Evolutionary conservation across 2,888 invertebrate genomes (phyloP), one percentile per base, ranked within the genome.

Genomic region (Ennomos erosarius): DNA sequence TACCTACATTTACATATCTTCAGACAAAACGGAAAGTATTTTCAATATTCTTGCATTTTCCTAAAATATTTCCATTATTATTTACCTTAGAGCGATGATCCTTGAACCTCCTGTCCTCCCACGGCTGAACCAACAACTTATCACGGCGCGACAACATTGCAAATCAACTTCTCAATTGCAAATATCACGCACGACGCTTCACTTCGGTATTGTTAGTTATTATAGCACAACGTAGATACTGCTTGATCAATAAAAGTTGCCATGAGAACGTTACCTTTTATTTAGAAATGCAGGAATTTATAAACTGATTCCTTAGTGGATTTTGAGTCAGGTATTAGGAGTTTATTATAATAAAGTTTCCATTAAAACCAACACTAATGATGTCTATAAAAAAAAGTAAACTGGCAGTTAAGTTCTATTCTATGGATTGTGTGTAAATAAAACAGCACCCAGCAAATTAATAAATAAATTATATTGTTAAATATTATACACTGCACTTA

Each of bases 111-210:
- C 95, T 89, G 47, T 95, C 93, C 74, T 95, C 94, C 95, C 96
- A 96, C 0, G 96, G 96, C 66, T 94, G 93, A 54, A 94, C 91
- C 52, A 96, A 87, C 52, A 96, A 86, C 81, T 96, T 95, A 74
- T 96, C 96, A 70, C 95, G 90, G 60, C 95, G 92, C 8, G 96
- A 95, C 75, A 96, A 88, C 96, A 96, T 82, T 54, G 10, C 70
- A 48, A 60, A 58, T 52, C 55, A 54, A 46, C 52, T 54, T 59
- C 50, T 48, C 51, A 42, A 60, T 55, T 49, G 59, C 37, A 45
- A 62, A 63, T 43, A 62, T 54, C 68, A 61, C 62, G 61, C 68
- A 61, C 62, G 61, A 62, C 46, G 34, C 45, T 38, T 48, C 37
- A 35, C 39, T 33, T 49, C 10, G 11, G 10, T 48, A 52, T 16